Percentiles rank a stretch among this genome's conserved stretches.
phyloP scores from a whole-genome alignment of 2,888 invertebrate genomes.

The Drosophila melanosoma region DNA sequence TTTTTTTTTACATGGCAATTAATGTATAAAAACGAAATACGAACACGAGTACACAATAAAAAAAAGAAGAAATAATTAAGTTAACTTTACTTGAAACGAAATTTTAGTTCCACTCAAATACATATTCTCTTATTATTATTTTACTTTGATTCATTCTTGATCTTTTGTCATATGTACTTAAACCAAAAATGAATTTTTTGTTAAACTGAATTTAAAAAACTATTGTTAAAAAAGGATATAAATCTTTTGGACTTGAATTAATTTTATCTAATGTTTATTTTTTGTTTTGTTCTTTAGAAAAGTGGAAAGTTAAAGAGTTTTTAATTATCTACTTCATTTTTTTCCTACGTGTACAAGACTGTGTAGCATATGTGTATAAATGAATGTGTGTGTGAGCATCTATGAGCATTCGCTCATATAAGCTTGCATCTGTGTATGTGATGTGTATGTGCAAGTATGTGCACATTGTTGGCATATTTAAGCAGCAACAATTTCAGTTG shows the following conservation, averaged over 20 bases:
- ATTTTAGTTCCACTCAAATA: background rate
- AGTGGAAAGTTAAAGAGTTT: background rate
- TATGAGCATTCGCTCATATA: constrained; percentile 37
- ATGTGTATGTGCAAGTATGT: constrained; percentile 8
- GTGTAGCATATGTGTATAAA: constrained; percentile 5
- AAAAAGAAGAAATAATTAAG: background rate
- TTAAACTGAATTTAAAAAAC: background rate
- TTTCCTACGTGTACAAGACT: background rate
- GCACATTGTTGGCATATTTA: constrained; percentile 58
- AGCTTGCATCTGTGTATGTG: constrained; percentile 2
- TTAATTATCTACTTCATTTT: background rate
- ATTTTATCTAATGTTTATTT: background rate
- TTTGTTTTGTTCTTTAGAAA: background rate
- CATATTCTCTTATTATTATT: background rate
- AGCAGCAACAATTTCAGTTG: constrained; percentile 26
- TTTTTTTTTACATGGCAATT: constrained; percentile 59
- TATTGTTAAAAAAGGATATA: background rate
- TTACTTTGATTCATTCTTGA: background rate
- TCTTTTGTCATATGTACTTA: too few relatives aligned
- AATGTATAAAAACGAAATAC: constrained; percentile 51
- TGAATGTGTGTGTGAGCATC: constrained; percentile 34
- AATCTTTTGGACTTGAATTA: background rate
- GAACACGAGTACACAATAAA: constrained; percentile 9
- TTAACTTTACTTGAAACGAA: background rate
- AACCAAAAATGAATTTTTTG: too few relatives aligned